phyloP scores from a whole-genome alignment of 2,797 vertebrate species.

The Apodemus agrarius region DNA sequence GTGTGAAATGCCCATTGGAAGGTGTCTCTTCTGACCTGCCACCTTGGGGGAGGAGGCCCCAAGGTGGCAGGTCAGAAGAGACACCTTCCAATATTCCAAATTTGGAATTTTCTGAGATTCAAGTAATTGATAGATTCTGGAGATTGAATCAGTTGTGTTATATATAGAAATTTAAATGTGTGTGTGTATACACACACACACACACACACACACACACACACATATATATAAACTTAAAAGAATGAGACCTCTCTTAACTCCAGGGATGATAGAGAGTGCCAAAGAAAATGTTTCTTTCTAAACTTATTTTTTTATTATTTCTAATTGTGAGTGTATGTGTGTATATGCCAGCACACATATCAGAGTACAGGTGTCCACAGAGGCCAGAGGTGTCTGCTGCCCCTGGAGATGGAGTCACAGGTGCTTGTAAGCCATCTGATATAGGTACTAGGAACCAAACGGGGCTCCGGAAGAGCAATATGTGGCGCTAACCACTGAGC shows the following conservation, averaged over 20 bases:
- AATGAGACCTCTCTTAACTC: constrained; percentile 38
- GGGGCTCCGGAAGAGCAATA: not conserved
- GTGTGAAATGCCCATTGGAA: not conserved
- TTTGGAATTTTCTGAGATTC: constrained; percentile 39
- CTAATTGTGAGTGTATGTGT: not conserved
- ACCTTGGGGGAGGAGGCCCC: not conserved
- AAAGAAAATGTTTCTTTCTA: constrained; percentile 1
- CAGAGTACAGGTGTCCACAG: not conserved
- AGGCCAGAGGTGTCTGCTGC: not conserved
- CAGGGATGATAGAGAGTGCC: constrained; percentile 12
- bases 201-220: too few relatives aligned
- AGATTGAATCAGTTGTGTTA: not conserved
- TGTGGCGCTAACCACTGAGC: not conserved
- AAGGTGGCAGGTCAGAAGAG: constrained; percentile 40
- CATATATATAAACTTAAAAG: not conserved
- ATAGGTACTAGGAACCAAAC: not conserved
- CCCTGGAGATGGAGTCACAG: not conserved
- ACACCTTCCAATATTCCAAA: constrained; percentile 34
- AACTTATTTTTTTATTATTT: not conserved
- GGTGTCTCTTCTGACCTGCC: too few relatives aligned
- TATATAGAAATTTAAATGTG: not conserved
- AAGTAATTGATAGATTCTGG: constrained; percentile 23
- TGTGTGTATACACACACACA: too few relatives aligned
- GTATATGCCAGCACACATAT: not conserved
- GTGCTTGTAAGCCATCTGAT: not conserved